phyloP scores from a whole-genome alignment of 2,113 vertebrate species.

The Nycticryphes semicollaris region DNA sequence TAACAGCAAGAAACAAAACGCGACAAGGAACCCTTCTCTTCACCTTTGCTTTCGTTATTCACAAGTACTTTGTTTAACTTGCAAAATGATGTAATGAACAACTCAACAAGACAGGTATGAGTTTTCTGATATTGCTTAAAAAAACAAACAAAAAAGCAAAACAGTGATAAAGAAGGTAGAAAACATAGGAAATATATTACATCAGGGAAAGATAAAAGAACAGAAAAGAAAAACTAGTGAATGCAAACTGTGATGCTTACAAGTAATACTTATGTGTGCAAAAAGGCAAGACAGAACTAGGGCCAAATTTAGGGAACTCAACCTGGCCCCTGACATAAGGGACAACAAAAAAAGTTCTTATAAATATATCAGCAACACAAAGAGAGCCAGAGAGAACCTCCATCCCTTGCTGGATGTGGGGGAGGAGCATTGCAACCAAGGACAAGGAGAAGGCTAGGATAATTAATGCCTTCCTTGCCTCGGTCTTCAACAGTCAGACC shows the following conservation, averaged over 20 bases:
- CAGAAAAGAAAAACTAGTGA: not conserved
- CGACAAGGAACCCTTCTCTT: not conserved
- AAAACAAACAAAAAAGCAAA: not conserved
- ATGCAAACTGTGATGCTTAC: not conserved
- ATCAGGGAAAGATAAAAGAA: not conserved
- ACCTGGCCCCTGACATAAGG: too few relatives aligned
- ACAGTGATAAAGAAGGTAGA: not conserved
- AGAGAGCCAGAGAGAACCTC: too few relatives aligned
- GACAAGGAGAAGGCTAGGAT: too few relatives aligned
- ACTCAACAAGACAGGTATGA: not conserved
- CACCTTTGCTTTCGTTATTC: not conserved
- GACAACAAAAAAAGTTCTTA: too few relatives aligned
- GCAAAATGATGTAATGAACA: not conserved
- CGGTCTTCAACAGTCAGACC: too few relatives aligned
- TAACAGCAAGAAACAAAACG: not conserved
- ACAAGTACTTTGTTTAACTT: not conserved
- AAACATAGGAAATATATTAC: not conserved
- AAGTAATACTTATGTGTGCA: not conserved
- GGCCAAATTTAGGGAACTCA: not conserved
- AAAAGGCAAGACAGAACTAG: not conserved
- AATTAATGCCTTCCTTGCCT: too few relatives aligned
- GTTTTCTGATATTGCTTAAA: not conserved
- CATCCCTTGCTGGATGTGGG: too few relatives aligned
- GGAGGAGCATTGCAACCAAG: too few relatives aligned
- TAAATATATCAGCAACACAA: too few relatives aligned